These are phyloP conservation scores for Macrosteles quadrilineatus DNA, from an alignment of 1,140 invertebrate species.

Conservation along the genomic window DNA sequence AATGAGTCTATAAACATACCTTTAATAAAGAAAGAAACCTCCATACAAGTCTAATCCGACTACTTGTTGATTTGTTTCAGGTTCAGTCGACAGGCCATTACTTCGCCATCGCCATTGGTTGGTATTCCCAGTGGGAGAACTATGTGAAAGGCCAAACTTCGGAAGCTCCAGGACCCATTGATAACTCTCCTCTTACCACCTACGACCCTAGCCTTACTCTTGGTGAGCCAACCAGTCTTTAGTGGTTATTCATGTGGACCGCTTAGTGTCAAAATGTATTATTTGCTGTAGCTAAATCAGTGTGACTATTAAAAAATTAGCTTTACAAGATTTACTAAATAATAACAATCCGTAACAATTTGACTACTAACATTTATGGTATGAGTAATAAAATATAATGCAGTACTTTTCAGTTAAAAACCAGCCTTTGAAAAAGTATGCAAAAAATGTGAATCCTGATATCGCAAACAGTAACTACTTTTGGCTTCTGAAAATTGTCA, in stretches of 20 bases:
- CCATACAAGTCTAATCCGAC: too few species aligned
- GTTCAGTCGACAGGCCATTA: conserved; percentile 56
- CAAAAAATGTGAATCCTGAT: too few species aligned
- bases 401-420: too few species aligned
- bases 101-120: conserved; percentile 84
- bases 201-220: conserved; percentile 45
- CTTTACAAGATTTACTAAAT: too few species aligned
- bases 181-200: conserved; percentile 72
- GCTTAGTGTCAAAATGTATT: neutral
- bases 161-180: conserved; percentile 83
- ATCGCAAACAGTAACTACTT: too few species aligned
- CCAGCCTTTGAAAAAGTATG: too few species aligned
- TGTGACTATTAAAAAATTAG: neutral
- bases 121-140: conserved; percentile 89
- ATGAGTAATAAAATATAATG: too few species aligned
- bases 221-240: neutral
- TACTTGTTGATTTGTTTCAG: neutral
- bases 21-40: too few species aligned
- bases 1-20: too few species aligned
- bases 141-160: conserved; percentile 76
- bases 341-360: too few species aligned
- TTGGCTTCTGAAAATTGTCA: too few species aligned
- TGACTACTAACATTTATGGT: too few species aligned
- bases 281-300: neutral
- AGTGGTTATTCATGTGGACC: neutral